Evolutionary conservation across 2,797 vertebrate species (phyloP).

Genomic region (Typhlichthys eigenmanni): DNA sequence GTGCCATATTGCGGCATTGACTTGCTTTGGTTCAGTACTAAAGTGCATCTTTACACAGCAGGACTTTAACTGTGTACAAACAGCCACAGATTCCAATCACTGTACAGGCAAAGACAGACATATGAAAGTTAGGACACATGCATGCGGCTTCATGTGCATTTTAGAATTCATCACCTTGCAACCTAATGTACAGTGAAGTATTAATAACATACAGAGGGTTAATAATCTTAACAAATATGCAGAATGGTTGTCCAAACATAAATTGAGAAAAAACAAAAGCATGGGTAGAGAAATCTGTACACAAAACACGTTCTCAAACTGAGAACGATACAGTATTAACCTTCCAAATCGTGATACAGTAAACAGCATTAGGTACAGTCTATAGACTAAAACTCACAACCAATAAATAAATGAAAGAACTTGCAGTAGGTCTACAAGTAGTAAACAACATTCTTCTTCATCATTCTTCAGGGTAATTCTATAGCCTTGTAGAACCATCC

Average conservation of each 20-base stretch:
- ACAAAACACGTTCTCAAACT: conserved; percentile 19
- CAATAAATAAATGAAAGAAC: conserved; percentile 63
- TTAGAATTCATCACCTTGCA: neutral
- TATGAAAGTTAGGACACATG: neutral
- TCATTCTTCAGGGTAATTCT: conserved; percentile 29
- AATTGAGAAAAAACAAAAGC: conserved; percentile 10
- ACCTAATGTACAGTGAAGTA: neutral
- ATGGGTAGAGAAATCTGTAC: conserved; percentile 15
- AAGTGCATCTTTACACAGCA: conserved; percentile 46
- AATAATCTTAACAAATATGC: conserved; percentile 10
- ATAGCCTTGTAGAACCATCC: too few relatives aligned
- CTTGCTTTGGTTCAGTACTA: conserved; percentile 62
- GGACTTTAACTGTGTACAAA: neutral
- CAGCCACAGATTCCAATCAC: conserved; percentile 16
- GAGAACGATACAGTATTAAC: conserved; percentile 17
- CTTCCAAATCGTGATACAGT: conserved; percentile 22
- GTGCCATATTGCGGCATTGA: conserved; percentile 9
- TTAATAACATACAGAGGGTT: conserved; percentile 8
- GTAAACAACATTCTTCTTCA: conserved; percentile 53
- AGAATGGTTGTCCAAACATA: conserved; percentile 6
- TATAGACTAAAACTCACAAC: conserved; percentile 35
- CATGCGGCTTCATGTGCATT: conserved; percentile 10
- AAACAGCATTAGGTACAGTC: conserved; percentile 31
- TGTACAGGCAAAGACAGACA: conserved; percentile 13
- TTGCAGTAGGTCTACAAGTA: conserved; percentile 49